These are phyloP conservation scores for Gonioctena quinquepunctata DNA, from an alignment of 1,140 invertebrate genomes.

Conservation along the genomic window DNA sequence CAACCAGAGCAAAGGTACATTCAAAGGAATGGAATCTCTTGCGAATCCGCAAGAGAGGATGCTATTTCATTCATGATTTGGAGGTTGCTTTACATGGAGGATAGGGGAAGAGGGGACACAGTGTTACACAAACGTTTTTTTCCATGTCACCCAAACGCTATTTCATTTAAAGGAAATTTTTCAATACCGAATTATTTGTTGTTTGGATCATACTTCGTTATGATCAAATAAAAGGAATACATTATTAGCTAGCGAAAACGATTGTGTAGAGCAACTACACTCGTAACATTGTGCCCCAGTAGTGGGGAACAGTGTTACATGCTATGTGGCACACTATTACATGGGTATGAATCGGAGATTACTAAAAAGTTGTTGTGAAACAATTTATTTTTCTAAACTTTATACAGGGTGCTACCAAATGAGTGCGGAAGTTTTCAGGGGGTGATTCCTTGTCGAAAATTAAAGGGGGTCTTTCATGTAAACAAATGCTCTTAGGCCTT, in stretches of 20 bases:
- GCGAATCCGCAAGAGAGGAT: too few relatives aligned
- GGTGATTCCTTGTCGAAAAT: too few relatives aligned
- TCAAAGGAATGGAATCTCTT: too few relatives aligned
- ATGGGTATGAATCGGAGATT: too few relatives aligned
- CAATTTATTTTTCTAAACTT: not conserved
- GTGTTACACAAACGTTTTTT: not conserved
- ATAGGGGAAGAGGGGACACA: not conserved
- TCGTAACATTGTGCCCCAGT: not conserved
- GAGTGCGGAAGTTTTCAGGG: not conserved
- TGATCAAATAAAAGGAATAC: not conserved
- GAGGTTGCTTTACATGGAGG: too few relatives aligned
- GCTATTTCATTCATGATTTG: too few relatives aligned
- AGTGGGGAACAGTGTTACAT: not conserved
- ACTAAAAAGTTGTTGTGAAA: too few relatives aligned
- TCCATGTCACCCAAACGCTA: not conserved
- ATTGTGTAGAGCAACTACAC: not conserved
- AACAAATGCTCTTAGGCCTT: too few relatives aligned
- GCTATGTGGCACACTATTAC: too few relatives aligned
- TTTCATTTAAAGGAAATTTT: not conserved
- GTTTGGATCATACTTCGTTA: not conserved
- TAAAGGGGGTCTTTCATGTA: too few relatives aligned
- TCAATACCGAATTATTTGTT: not conserved
- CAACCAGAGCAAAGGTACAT: too few relatives aligned
- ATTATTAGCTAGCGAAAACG: not conserved
- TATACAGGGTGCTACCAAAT: not conserved